These are phyloP conservation scores for Chromobotia macracanthus DNA, from an alignment of 2,797 vertebrate species.

Conservation along the genomic window DNA sequence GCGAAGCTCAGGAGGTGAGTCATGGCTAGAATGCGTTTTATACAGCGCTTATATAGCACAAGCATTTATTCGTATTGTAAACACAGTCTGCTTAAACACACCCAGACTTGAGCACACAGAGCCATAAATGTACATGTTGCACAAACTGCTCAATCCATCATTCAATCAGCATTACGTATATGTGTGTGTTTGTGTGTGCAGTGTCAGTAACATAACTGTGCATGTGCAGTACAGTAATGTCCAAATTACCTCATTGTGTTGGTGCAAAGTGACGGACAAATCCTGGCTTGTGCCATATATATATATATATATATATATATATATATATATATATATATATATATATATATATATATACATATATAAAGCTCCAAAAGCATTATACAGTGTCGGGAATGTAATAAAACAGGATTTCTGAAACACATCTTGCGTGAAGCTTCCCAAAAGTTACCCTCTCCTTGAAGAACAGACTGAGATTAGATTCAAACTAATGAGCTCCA, in stretches of 20 bases:
- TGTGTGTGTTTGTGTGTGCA: constrained; percentile 20
- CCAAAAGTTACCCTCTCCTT: constrained; percentile 26
- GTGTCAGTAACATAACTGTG: neutral
- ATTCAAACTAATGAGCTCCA: constrained; percentile 48
- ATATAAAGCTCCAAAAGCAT: neutral
- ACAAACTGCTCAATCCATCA: constrained; percentile 17
- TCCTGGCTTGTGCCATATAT: neutral
- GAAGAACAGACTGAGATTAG: constrained; percentile 39
- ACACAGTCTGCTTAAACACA: constrained; percentile 26
- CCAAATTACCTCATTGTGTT: neutral
- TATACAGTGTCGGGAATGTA: neutral
- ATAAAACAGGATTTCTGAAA: constrained; percentile 30
- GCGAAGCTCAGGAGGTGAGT: constrained; percentile 19
- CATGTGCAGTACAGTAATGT: neutral
- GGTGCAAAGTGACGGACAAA: neutral
- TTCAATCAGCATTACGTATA: constrained; percentile 7
- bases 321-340: too few relatives aligned
- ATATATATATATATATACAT: too few relatives aligned
- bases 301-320: too few relatives aligned
- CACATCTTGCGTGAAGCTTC: constrained; percentile 17
- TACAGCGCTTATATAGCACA: constrained; percentile 13
- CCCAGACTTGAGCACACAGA: constrained; percentile 22
- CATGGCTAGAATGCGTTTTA: constrained; percentile 31
- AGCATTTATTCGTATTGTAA: constrained; percentile 46
- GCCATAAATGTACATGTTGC: constrained; percentile 35